A percentile compares a stretch with the other conserved stretches of the same genome.
phyloP scores from a whole-genome alignment of 2,797 vertebrate genomes.

The Neoniphon sammara region DNA sequence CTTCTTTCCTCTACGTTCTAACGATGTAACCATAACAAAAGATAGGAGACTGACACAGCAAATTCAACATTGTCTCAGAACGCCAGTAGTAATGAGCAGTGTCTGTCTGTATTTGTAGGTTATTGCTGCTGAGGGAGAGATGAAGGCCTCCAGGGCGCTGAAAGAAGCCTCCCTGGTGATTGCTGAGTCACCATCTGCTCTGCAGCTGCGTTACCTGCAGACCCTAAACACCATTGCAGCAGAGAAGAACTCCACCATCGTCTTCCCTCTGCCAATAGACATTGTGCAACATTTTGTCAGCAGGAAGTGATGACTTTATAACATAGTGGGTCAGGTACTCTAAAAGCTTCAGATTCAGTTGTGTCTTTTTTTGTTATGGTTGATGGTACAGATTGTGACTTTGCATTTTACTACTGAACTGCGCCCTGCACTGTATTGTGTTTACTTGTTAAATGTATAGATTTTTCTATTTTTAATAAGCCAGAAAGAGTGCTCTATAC shows the following conservation, averaged over 20 bases:
- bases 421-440: neutral
- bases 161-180: conserved; percentile 85
- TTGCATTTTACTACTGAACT: conserved; percentile 7
- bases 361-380: neutral
- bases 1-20: neutral
- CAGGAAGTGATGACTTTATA: conserved; percentile 49
- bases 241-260: conserved; percentile 85
- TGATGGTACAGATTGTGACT: neutral
- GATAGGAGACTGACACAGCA: neutral
- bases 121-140: conserved; percentile 84
- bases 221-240: conserved; percentile 81
- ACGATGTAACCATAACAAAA: neutral
- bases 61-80: neutral
- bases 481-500: neutral
- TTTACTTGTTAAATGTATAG: neutral
- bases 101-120: conserved; percentile 70
- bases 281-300: conserved; percentile 73
- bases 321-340: neutral
- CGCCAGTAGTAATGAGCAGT: neutral
- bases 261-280: conserved; percentile 85
- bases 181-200: conserved; percentile 80
- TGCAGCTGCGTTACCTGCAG: conserved; percentile 86
- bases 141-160: conserved; percentile 84
- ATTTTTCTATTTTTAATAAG: conserved; percentile 21
- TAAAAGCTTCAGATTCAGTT: conserved; percentile 1